Evolutionary conservation across 2,113 vertebrate genomes (phyloP).

Genomic region (Salminus brasiliensis): DNA sequence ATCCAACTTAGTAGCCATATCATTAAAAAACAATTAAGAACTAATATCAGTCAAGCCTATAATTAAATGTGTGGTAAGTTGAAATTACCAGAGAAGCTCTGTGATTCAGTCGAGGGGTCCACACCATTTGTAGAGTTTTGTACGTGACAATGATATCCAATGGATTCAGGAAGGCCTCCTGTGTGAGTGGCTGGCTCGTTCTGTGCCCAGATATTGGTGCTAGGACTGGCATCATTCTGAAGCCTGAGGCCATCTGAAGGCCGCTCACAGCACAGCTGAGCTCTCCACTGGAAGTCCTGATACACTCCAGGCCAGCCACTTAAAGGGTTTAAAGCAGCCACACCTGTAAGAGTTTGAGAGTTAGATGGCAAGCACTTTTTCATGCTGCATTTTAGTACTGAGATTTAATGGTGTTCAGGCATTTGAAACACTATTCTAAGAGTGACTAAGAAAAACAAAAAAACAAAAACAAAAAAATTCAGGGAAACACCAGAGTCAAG

Average conservation of each 20-base stretch:
- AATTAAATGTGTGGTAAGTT: background rate
- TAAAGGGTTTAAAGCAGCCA: background rate
- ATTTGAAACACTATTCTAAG: no score
- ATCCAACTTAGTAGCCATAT: no score
- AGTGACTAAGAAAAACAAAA: no score
- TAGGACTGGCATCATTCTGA: background rate
- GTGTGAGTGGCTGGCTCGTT: conserved; percentile 7
- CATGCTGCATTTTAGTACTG: background rate
- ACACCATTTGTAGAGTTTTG: conserved; percentile 26
- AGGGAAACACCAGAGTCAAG: no score
- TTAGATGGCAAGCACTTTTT: background rate
- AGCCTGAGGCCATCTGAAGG: background rate
- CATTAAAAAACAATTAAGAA: no score
- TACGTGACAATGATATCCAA: conserved; percentile 20
- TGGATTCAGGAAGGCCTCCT: background rate
- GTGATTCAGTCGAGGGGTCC: conserved; percentile 4
- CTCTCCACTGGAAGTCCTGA: conserved; percentile 67
- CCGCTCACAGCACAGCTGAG: conserved; percentile 73
- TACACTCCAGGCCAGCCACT: conserved; percentile 33
- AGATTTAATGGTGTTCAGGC: no score
- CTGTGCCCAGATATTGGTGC: background rate
- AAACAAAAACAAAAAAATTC: no score
- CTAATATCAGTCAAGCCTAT: no score
- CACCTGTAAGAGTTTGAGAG: conserved; percentile 20
- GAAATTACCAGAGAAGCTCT: conserved; percentile 15